phyloP scores from a whole-genome alignment of 2,113 vertebrate genomes.

The Parotia lawesii region DNA sequence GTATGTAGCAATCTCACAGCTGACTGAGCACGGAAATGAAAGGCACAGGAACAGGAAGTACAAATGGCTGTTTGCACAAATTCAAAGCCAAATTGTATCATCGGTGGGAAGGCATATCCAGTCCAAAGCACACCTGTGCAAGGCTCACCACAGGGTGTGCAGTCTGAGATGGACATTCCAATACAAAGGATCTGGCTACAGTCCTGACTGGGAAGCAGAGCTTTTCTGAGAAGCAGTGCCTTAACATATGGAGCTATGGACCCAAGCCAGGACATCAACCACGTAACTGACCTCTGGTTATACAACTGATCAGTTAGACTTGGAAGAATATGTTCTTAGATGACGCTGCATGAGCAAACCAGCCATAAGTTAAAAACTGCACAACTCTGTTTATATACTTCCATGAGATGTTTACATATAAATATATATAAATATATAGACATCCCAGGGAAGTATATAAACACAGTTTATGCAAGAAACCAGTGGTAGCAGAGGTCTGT shows the following conservation, averaged over 20 bases:
- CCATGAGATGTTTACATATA: too few relatives aligned
- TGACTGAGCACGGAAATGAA: not conserved
- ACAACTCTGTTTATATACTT: not conserved
- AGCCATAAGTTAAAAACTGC: not conserved
- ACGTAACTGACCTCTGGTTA: not conserved
- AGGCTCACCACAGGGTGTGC: not conserved
- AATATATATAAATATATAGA: too few relatives aligned
- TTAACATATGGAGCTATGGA: not conserved
- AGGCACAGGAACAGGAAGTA: not conserved
- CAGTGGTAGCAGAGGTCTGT: not conserved
- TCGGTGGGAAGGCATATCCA: not conserved
- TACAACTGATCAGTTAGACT: not conserved
- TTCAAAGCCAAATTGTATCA: conserved; percentile 16
- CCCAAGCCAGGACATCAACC: not conserved
- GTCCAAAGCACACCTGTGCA: not conserved
- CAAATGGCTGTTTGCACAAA: not conserved
- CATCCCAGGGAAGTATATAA: accelerated
- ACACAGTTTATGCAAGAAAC: not conserved
- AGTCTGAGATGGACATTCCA: not conserved
- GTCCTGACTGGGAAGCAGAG: not conserved
- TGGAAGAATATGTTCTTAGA: not conserved
- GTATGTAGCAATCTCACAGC: not conserved
- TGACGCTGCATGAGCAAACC: not conserved
- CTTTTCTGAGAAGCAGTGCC: not conserved
- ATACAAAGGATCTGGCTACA: not conserved